A percentile compares a stretch with the other conserved stretches of the same genome.
phyloP scores from a whole-genome alignment of 2,113 vertebrate species.

The Morone saxatilis region DNA sequence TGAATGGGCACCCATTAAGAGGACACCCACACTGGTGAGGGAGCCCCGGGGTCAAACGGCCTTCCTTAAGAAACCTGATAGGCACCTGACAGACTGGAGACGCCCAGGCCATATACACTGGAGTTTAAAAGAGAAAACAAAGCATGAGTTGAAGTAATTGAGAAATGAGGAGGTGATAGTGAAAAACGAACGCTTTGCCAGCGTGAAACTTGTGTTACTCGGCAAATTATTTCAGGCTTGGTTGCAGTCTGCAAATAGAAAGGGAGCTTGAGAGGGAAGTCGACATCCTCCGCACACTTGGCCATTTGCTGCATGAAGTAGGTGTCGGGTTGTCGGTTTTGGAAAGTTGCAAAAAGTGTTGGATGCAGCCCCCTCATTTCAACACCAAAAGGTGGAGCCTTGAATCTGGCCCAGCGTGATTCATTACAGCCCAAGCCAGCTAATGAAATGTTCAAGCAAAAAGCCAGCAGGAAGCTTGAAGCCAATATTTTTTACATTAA shows the following conservation, averaged over 20 bases:
- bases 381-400: neutral
- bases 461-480: neutral
- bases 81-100: constrained; percentile 47
- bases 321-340: neutral
- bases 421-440: neutral
- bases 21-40: constrained; percentile 75
- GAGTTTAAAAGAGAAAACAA: constrained; percentile 27
- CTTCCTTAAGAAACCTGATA: constrained; percentile 56
- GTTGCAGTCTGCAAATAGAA: neutral
- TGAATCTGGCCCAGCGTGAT: neutral
- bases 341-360: neutral
- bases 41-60: constrained; percentile 58
- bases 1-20: constrained; percentile 81
- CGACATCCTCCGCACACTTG: neutral
- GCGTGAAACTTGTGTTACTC: neutral
- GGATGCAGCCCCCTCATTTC: neutral
- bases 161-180: neutral
- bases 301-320: neutral
- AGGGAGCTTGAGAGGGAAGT: neutral
- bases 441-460: neutral
- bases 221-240: neutral
- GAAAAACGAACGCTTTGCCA: neutral
- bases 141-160: constrained; percentile 1
- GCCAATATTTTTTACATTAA: neutral
- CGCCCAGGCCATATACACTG: neutral